Base-by-base conservation (phyloP, 1,140 invertebrate genomes). In the Magallana angulata region DNA sequence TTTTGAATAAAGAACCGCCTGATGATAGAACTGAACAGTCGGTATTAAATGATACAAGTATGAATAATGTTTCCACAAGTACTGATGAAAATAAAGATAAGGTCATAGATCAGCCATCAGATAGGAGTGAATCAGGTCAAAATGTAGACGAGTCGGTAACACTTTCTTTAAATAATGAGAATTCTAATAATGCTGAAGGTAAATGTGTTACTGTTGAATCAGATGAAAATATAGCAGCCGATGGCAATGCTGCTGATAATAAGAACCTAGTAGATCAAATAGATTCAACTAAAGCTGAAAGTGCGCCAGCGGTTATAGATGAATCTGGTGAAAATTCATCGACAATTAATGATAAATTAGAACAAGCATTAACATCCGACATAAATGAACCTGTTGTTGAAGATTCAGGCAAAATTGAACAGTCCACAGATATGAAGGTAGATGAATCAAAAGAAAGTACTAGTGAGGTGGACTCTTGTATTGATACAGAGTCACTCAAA, bases 221-320 rank as follows among this genome's bases (percentile, higher is more conserved):
- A 30, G 9, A 6, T 76, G 68, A 30, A 76, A 76, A 30, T 30
- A 30, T 30, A 76, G 24, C 9, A 30, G 68, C 9, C 9, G 24
- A 30, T 76, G 24, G 11, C 24, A 76, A 4, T 36, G 8, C 24
- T 30, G 18, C 9, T 76, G 68, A 76, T 30, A 76, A 5, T 48
- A 48, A 48, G 36, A 48, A 0, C 36, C 5, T 48, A 48, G 36
- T 48, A 48, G 36, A 5, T 48, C 3, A 48, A 48, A 76, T 30
- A 12, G 24, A 76, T 30, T 30, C 36, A 76, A 62, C 11, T 24
- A 76, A 76, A 76, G 68, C 68, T 76, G 68, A 76, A 76, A 76
- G 68, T 76, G 24, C 68, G 68, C 68, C 68, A 76, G 68, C 68
- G 24, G 36, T 76, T 30, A 30, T 76, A 30, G 24, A 12, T 76